A percentile compares a stretch with the other conserved stretches of the same genome.
Evolutionary conservation across 2,113 vertebrate genomes (phyloP).

Genomic region (Coptodon bakossiorum): DNA sequence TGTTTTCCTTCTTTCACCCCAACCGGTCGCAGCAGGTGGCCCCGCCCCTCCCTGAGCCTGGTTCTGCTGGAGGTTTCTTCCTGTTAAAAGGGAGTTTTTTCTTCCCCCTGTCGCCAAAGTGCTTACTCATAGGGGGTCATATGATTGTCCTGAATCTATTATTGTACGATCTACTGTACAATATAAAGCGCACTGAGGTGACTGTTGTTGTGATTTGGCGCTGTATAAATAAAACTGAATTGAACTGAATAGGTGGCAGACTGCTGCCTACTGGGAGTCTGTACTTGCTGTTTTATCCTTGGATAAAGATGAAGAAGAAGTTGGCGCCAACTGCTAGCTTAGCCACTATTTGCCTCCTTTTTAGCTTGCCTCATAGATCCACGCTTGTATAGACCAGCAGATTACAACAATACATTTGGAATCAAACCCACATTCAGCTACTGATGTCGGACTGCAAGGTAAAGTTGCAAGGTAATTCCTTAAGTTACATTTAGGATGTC

Average conservation of each 20-base stretch:
- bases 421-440: too few relatives aligned
- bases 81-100: not conserved
- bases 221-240: not conserved
- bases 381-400: too few relatives aligned
- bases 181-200: not conserved
- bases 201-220: not conserved
- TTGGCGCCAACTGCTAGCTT: not conserved
- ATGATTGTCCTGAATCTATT: not conserved
- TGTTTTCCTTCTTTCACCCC: too few relatives aligned
- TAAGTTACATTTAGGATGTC: too few relatives aligned
- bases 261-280: not conserved
- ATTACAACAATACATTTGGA: too few relatives aligned
- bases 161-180: not conserved
- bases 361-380: too few relatives aligned
- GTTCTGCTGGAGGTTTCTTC: rapidly evolving
- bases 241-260: not conserved
- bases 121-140: not conserved
- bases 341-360: too few relatives aligned
- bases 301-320: not conserved
- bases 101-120: not conserved
- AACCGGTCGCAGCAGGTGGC: too few relatives aligned
- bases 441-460: too few relatives aligned
- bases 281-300: not conserved
- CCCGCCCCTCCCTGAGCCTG: not conserved
- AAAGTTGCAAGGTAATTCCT: too few relatives aligned